Evolutionary conservation across 2,113 vertebrate species (phyloP).

Genomic region (Syngnathoides biaculeatus): DNA sequence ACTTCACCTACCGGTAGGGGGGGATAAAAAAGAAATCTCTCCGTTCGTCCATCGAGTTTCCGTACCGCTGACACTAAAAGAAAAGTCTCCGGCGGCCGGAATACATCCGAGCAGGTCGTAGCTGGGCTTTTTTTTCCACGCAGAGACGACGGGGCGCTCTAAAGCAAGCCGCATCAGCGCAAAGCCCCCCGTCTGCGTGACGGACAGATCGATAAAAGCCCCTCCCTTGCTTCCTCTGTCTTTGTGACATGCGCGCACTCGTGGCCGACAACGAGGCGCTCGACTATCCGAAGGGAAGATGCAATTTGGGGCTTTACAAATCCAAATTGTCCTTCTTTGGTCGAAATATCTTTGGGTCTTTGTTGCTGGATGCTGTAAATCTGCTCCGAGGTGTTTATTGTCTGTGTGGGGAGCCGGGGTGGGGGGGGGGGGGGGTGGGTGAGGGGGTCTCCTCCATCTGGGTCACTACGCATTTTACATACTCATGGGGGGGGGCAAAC

Average conservation of each 20-base stretch:
- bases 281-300: not conserved
- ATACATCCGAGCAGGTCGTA: not conserved
- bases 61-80: too few relatives aligned
- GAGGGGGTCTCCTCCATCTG: not conserved
- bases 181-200: too few relatives aligned
- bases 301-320: too few relatives aligned
- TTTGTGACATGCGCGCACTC: not conserved
- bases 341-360: not conserved
- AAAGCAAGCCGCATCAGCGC: not conserved
- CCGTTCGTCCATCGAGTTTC: too few relatives aligned
- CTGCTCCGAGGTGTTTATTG: slow-evolving; percentile 4
- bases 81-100: not conserved
- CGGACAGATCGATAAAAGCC: too few relatives aligned
- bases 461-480: slow-evolving; percentile 11
- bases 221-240: too few relatives aligned
- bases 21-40: too few relatives aligned
- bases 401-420: not conserved
- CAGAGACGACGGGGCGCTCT: not conserved
- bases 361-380: slow-evolving; percentile 20
- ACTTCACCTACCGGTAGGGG: too few relatives aligned
- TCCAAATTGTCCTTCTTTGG: too few relatives aligned
- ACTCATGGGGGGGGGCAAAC: not conserved
- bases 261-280: not conserved
- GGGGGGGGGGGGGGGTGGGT: slow-evolving; percentile 13
- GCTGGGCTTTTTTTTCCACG: too few relatives aligned